Evolutionary conservation across 2,888 invertebrate species (phyloP).

Genomic region (Ophion slaviceki): DNA sequence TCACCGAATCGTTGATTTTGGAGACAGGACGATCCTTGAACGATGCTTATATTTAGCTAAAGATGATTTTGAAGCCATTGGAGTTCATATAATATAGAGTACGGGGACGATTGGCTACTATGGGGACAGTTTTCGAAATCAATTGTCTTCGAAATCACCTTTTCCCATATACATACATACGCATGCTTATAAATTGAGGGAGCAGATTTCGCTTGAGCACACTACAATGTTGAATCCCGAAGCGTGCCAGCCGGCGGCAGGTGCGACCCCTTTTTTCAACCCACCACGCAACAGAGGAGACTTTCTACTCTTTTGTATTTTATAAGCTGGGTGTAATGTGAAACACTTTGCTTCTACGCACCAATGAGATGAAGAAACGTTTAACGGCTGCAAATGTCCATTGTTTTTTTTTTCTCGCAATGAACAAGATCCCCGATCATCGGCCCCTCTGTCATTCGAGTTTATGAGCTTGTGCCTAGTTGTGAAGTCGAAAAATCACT

Average conservation of each 20-base stretch:
- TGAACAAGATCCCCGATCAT: not conserved
- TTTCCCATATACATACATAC: not conserved
- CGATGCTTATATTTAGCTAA: too few species aligned
- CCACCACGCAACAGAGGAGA: slow-evolving; percentile 55
- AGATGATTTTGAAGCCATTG: not conserved
- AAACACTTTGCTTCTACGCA: slow-evolving; percentile 21
- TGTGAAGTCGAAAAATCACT: too few species aligned
- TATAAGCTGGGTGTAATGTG: slow-evolving; percentile 41
- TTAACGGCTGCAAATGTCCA: slow-evolving; percentile 15
- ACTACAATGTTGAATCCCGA: slow-evolving; percentile 46
- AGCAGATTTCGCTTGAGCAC: slow-evolving; percentile 39
- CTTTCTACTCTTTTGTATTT: slow-evolving; percentile 65
- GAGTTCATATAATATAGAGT: not conserved
- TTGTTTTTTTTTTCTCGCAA: slow-evolving; percentile 4
- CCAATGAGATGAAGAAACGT: not conserved
- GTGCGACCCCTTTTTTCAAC: slow-evolving; percentile 77
- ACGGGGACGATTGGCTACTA: not conserved
- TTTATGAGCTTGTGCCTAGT: not conserved
- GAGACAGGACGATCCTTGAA: too few species aligned
- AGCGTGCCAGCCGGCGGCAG: slow-evolving; percentile 73
- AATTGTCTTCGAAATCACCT: not conserved
- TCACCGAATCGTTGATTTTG: too few species aligned
- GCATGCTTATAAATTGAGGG: slow-evolving; percentile 12
- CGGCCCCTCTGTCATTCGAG: not conserved
- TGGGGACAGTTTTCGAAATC: not conserved